Base-by-base conservation (phyloP, 2,797 vertebrate genomes). In the Clarias platycephalus region DNA sequence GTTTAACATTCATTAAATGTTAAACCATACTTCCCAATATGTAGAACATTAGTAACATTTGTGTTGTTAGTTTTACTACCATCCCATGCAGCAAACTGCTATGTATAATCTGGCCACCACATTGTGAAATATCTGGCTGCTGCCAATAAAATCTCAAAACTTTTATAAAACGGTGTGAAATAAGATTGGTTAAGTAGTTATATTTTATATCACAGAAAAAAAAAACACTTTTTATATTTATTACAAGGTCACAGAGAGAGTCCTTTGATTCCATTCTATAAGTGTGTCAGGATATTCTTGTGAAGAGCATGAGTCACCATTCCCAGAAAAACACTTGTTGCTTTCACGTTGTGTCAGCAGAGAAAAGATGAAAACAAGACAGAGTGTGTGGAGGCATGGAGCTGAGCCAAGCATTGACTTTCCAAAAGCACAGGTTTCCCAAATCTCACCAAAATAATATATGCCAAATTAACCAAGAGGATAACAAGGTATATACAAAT, bases 311-410 rank as follows among this genome's bases (percentile, higher is more conserved):
- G 72, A 86, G 85, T 89, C 84, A 88, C 82, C 53, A 66, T 85
- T 90, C 68, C 84, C 81, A 85, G 74, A 85, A 89, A 86, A 89
- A 88, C 84, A 87, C 84, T 86, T 75, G 49, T 80, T 86, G 70
- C 75, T 84, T 87, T 86, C 81, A 83, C 67, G 86, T 90, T 88
- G 86, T 88, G 88, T 91, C 89, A 79, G 87, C 86, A 90, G 79
- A 90, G 88, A 89, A 83, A 84, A 84, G 88, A 74, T 74, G 83
- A 92, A 92, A 92, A 93, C 86, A 93, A 86, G 88, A 91, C 91
- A 90, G 92, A 93, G 74, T 89, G 90, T 91, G 88, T 93, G 92
- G 91, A 85, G 84, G 86, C 55, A 49, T 82, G 75, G 84, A 86
- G 84, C 83, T 88, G 72, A 86, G 64, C 82, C 85, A 84, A 76